Percentiles rank a stretch among this genome's conserved stretches.
Evolutionary conservation across 2,888 invertebrate genomes (phyloP).

Genomic region (Thalpophila matura): DNA sequence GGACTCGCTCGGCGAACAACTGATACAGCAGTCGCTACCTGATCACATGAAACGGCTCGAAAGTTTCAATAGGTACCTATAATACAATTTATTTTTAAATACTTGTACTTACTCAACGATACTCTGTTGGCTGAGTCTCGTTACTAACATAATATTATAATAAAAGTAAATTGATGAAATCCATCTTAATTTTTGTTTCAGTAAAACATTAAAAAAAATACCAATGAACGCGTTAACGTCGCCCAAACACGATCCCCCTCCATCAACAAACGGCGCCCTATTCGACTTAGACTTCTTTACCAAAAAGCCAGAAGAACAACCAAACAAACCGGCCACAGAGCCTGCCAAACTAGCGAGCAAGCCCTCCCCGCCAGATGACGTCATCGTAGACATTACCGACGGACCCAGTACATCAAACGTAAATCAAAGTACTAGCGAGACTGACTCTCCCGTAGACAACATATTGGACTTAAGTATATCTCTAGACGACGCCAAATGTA

Average conservation of each 20-base stretch:
- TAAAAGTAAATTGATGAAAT: neutral
- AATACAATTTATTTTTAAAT: too few relatives aligned
- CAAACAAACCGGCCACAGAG: slow-evolving; percentile 39
- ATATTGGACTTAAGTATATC: slow-evolving; percentile 75
- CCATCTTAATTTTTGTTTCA: slow-evolving; percentile 68
- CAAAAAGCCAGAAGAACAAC: slow-evolving; percentile 74
- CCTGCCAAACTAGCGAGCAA: slow-evolving; percentile 47
- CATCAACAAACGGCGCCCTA: slow-evolving; percentile 70
- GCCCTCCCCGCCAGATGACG: slow-evolving; percentile 81
- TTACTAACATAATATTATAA: neutral
- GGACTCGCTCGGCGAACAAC: slow-evolving; percentile 95
- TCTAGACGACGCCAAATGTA: slow-evolving; percentile 67
- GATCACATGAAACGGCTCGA: slow-evolving; percentile 82
- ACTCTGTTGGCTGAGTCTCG: neutral
- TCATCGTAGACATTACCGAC: slow-evolving; percentile 91
- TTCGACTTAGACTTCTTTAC: slow-evolving; percentile 90
- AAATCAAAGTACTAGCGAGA: slow-evolving; percentile 59
- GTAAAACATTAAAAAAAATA: slow-evolving; percentile 90
- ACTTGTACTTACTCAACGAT: neutral
- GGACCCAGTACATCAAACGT: slow-evolving; percentile 62
- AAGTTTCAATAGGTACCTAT: slow-evolving; percentile 78
- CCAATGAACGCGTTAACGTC: slow-evolving; percentile 92
- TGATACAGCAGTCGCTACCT: slow-evolving; percentile 93
- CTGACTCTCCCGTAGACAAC: slow-evolving; percentile 69
- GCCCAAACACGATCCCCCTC: slow-evolving; percentile 73